A percentile compares a stretch with the other conserved stretches of the same genome.
Evolutionary conservation across 2,113 vertebrate genomes (phyloP).

Genomic region (Regulus satrapa): DNA sequence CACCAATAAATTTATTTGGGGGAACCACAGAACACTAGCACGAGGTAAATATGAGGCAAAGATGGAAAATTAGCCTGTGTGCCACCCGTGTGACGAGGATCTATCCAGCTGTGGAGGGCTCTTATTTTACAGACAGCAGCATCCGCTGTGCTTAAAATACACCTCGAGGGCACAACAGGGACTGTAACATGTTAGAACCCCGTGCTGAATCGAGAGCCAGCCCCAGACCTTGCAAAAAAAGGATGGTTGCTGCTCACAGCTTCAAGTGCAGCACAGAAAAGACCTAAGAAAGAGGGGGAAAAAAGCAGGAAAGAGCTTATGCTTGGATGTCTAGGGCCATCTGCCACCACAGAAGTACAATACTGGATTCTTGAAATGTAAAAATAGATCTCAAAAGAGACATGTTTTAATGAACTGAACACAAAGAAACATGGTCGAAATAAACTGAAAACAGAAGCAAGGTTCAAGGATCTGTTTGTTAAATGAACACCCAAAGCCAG

Average conservation of each 20-base stretch:
- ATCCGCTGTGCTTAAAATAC: not conserved
- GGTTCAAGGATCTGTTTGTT: conserved; percentile 75
- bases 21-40: not conserved
- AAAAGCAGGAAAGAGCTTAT: conserved; percentile 53
- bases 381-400: conserved; percentile 71
- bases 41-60: not conserved
- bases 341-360: conserved; percentile 68
- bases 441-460: conserved; percentile 73
- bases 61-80: not conserved
- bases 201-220: not conserved
- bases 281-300: not conserved
- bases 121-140: not conserved
- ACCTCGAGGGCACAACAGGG: not conserved
- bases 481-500: conserved; percentile 75
- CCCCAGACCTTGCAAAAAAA: not conserved
- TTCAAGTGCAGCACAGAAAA: not conserved
- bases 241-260: not conserved
- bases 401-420: conserved; percentile 71
- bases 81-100: not conserved
- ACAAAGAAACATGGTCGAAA: conserved; percentile 69
- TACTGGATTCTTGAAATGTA: conserved; percentile 70
- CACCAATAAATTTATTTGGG: not conserved
- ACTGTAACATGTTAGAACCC: not conserved
- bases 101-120: not conserved
- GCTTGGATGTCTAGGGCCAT: conserved; percentile 66